Conservation (phyloP, 2,113 vertebrate genomes). For the Aviceda subcristata region DNA sequence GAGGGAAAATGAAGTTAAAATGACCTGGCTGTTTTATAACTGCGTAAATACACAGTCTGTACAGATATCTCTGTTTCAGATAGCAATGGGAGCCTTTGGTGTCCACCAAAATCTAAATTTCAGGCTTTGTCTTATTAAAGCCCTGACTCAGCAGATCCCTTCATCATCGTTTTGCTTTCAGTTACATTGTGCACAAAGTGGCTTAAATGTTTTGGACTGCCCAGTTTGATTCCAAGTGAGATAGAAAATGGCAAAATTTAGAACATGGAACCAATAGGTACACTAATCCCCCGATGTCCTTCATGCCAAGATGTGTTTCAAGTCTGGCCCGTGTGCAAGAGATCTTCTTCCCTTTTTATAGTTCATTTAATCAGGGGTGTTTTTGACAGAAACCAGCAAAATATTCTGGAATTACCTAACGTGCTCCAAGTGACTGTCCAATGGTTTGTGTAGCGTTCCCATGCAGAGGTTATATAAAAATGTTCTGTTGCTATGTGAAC, state of each 20-base stretch:
- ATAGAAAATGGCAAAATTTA: background rate
- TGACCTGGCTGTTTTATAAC: background rate
- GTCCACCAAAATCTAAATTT: background rate
- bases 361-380: conserved; percentile 8
- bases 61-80: background rate
- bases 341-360: conserved; percentile 33
- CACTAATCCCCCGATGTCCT: background rate
- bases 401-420: conserved; percentile 39
- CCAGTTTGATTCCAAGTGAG: background rate
- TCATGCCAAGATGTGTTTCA: conserved; percentile 29
- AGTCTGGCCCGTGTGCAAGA: background rate
- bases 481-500: conserved; percentile 64
- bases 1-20: background rate
- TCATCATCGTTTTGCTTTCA: background rate
- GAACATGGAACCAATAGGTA: conserved; percentile 17
- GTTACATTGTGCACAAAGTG: background rate
- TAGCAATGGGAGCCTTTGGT: background rate
- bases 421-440: conserved; percentile 6
- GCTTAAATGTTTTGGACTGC: conserved; percentile 5
- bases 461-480: conserved; percentile 48
- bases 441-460: background rate
- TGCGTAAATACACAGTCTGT: background rate
- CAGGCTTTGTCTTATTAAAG: background rate
- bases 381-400: conserved; percentile 49
- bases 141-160: conserved; percentile 5